Percentiles rank a stretch among this genome's conserved stretches.
phyloP scores from a whole-genome alignment of 2,888 invertebrate genomes.

The Drosophila anomalata region DNA sequence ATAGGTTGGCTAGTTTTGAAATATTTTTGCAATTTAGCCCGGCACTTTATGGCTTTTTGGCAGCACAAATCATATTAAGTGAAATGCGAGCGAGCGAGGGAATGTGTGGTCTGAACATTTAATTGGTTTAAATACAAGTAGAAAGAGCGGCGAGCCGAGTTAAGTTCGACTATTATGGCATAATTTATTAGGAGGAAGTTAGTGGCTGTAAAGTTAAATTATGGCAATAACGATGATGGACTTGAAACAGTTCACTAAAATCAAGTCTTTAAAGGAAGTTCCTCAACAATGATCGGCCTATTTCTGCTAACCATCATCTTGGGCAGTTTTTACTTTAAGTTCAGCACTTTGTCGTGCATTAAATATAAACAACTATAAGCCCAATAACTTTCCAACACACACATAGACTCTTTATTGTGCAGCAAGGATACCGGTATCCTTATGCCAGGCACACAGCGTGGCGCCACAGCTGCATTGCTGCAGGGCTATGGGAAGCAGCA shows the following conservation, averaged over 20 bases:
- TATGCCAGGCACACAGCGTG: conserved; percentile 55
- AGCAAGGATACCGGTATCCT: conserved; percentile 13
- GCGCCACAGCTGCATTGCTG: conserved; percentile 71
- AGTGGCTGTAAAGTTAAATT: conserved; percentile 11
- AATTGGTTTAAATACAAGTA: conserved; percentile 41
- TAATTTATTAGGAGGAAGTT: conserved; percentile 4
- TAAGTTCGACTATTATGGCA: conserved; percentile 32
- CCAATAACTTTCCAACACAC: conserved; percentile 69
- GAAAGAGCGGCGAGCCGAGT: conserved; percentile 9
- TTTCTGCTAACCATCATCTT: background rate
- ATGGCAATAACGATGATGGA: conserved; percentile 5
- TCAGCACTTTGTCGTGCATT: conserved; percentile 52
- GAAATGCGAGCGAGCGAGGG: conserved; percentile 35
- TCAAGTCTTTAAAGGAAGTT: background rate
- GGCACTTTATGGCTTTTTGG: conserved; percentile 54
- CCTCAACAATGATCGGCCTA: background rate
- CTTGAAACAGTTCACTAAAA: conserved; percentile 4
- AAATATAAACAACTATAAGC: conserved; percentile 67
- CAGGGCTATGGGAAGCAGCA: conserved; percentile 58
- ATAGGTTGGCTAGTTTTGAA: conserved; percentile 43
- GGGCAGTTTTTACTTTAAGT: conserved; percentile 12
- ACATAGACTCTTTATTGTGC: conserved; percentile 32
- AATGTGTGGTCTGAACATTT: conserved; percentile 35
- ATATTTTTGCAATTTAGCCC: conserved; percentile 53
- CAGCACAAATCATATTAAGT: conserved; percentile 57